phyloP scores from a whole-genome alignment of 2,797 vertebrate genomes.

The Gallirallus australis region DNA sequence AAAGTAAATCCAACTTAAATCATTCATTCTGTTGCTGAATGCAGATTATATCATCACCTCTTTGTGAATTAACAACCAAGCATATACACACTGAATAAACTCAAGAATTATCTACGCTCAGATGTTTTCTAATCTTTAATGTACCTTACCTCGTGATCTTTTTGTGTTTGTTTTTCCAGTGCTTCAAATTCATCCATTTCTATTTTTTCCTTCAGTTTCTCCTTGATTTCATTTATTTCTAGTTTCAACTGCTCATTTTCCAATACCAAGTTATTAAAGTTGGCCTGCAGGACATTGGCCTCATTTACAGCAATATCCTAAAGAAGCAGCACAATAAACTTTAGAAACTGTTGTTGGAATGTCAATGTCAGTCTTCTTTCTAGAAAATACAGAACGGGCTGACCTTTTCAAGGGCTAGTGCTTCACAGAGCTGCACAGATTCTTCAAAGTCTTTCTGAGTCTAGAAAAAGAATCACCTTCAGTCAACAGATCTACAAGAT shows the following conservation, averaged over 20 bases:
- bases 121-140: not conserved
- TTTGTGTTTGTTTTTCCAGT: conserved; percentile 85
- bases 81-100: not conserved
- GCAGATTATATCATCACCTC: not conserved
- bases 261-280: conserved; percentile 68
- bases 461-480: conserved; percentile 60
- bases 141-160: conserved; percentile 86
- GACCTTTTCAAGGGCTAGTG: conserved; percentile 84
- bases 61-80: not conserved
- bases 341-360: not conserved
- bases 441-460: conserved; percentile 80
- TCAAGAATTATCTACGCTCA: not conserved
- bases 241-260: conserved; percentile 75
- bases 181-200: conserved; percentile 87
- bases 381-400: not conserved
- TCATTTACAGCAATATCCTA: conserved; percentile 76
- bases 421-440: conserved; percentile 86
- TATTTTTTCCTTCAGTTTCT: conserved; percentile 80
- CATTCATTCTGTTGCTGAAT: not conserved
- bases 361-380: not conserved
- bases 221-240: conserved; percentile 75
- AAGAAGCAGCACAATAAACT: not conserved
- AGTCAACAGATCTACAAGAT: not conserved
- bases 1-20: not conserved
- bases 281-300: conserved; percentile 47